Conservation (phyloP, 1,140 invertebrate species). For the Bactericera cockerelli region DNA sequence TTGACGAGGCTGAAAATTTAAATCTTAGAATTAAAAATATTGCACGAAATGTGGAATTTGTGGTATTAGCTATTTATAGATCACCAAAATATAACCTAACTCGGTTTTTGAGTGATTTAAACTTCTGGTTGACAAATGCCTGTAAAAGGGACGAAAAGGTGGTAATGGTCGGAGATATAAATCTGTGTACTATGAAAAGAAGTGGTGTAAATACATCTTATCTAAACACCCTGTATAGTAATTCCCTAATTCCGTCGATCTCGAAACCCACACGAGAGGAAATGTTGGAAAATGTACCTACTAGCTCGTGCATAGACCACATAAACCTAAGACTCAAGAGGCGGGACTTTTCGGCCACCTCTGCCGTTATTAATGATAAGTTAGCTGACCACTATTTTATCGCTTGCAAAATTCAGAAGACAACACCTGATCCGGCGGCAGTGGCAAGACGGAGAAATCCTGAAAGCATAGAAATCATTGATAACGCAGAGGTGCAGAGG, state of each 20-base stretch:
- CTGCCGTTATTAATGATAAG: neutral
- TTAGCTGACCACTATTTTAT: neutral
- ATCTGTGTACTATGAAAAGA: neutral
- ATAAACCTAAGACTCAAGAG: neutral
- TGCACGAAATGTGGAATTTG: neutral
- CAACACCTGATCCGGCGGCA: neutral
- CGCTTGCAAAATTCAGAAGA: neutral
- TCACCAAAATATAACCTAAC: neutral
- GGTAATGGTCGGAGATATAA: neutral
- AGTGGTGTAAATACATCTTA: neutral
- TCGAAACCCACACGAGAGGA: too few species aligned
- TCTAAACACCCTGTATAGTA: neutral
- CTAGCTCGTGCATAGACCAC: neutral
- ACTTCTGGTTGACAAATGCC: neutral
- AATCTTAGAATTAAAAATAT: neutral
- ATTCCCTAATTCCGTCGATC: neutral
- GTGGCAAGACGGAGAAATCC: neutral
- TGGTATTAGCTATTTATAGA: neutral
- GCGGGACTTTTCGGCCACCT: neutral
- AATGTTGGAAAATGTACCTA: neutral
- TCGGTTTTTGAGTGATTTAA: neutral
- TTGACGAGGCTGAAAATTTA: neutral
- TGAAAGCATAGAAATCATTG: neutral
- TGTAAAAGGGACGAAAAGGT: neutral
- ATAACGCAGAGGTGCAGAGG: neutral